Evolutionary conservation across 2,113 vertebrate genomes (phyloP).

Genomic region (Pseudopipra pipra): DNA sequence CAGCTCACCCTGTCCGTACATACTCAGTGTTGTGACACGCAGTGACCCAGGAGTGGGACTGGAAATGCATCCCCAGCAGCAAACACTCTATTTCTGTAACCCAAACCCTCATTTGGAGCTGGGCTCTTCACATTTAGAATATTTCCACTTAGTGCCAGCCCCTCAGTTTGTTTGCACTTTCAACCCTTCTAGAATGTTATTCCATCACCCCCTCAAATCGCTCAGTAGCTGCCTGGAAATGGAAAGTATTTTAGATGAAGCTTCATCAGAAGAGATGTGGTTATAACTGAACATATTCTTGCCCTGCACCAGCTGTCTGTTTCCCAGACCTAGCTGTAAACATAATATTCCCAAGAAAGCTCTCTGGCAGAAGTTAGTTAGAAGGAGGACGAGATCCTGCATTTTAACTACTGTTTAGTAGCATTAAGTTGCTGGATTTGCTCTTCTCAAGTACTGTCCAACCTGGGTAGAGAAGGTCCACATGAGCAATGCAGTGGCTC

Average conservation of each 20-base stretch:
- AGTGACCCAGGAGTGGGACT: not conserved
- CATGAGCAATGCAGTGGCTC: not conserved
- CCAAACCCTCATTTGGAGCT: not conserved
- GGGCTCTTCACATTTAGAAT: conserved; percentile 17
- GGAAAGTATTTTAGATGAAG: conserved; percentile 33
- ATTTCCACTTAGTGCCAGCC: not conserved
- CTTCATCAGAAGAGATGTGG: not conserved
- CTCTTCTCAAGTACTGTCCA: not conserved
- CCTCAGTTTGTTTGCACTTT: not conserved
- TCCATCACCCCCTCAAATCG: not conserved
- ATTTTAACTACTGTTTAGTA: not conserved
- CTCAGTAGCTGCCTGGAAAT: conserved; percentile 2
- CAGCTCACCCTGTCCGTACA: not conserved
- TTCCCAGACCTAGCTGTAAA: conserved; percentile 39
- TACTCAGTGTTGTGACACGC: not conserved
- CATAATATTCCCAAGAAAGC: conserved; percentile 47
- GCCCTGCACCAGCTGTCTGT: conserved; percentile 16
- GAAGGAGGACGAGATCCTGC: not conserved
- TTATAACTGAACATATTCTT: conserved; percentile 16
- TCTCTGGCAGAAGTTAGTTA: not conserved
- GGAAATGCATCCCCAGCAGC: not conserved
- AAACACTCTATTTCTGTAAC: conserved; percentile 28
- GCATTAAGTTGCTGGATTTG: not conserved
- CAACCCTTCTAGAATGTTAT: not conserved
- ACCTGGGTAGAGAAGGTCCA: not conserved